Evolutionary conservation across 2,113 vertebrate species (phyloP).

Genomic region (Prunella fulvescens): DNA sequence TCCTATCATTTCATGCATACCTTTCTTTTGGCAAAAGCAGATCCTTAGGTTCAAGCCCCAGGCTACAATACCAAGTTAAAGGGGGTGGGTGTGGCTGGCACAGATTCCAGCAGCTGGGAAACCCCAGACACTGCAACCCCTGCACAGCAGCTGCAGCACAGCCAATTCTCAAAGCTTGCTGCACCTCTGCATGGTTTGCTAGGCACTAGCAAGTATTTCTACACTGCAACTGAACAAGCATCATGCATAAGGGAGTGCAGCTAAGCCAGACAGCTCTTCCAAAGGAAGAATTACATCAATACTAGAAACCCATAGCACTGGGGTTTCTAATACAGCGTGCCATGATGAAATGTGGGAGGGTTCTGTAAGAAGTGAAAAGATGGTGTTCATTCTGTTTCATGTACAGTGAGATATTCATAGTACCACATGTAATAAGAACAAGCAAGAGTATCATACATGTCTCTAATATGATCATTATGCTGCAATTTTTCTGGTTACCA

Average conservation of each 20-base stretch:
- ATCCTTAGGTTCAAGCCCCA: not conserved
- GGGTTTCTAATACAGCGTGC: not conserved
- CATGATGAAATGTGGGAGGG: not conserved
- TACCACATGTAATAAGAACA: not conserved
- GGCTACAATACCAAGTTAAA: not conserved
- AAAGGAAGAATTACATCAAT: not conserved
- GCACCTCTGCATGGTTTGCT: not conserved
- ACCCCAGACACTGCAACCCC: not conserved
- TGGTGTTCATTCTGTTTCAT: not conserved
- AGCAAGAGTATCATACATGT: not conserved
- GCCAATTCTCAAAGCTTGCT: not conserved
- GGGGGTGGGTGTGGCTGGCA: not conserved
- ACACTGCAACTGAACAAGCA: not conserved
- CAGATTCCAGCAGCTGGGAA: not conserved
- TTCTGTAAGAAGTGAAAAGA: not conserved
- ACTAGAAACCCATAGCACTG: not conserved
- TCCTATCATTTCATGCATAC: not conserved
- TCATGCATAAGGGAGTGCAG: not conserved
- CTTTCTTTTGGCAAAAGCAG: not conserved
- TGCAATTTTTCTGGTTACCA: not conserved
- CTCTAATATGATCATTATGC: not conserved
- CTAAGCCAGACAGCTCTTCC: not conserved
- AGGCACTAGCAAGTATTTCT: not conserved
- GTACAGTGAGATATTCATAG: not conserved
- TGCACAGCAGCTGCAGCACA: constrained; percentile 45